A percentile compares a stretch with the other conserved stretches of the same genome.
These are phyloP conservation scores for Drosophila obscura DNA, from an alignment of 1,140 invertebrate genomes.

Conservation along the genomic window DNA sequence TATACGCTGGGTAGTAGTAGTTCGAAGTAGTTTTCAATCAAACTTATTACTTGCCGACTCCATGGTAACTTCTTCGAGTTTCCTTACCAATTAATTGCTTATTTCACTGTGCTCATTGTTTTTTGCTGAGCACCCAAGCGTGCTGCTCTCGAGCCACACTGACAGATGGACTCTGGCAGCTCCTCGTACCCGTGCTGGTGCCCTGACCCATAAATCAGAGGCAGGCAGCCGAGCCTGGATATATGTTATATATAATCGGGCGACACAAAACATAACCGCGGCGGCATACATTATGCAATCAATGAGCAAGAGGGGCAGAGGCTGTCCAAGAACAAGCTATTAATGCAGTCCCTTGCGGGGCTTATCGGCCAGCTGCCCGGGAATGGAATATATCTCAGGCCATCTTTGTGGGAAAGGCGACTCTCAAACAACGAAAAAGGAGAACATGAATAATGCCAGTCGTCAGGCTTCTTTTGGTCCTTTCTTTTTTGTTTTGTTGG, in stretches of 20 bases:
- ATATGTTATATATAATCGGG: slow-evolving; percentile 13
- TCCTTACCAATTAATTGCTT: no score
- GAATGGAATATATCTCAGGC: slow-evolving; percentile 37
- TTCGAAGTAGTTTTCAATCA: no score
- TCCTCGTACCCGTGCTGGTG: not conserved
- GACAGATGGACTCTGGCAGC: slow-evolving; percentile 1
- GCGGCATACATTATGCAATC: slow-evolving; percentile 33
- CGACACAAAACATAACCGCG: slow-evolving; percentile 4
- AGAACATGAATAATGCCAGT: slow-evolving; percentile 50
- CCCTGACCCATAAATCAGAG: slow-evolving; percentile 32
- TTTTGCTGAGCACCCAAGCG: not conserved
- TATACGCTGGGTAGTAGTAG: no score
- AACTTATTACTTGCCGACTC: no score
- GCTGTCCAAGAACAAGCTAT: slow-evolving; percentile 30
- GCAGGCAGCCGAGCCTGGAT: slow-evolving; percentile 6
- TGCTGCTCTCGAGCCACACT: not conserved
- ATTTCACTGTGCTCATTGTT: no score
- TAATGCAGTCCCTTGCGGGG: slow-evolving; percentile 49
- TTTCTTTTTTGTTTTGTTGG: slow-evolving; percentile 25
- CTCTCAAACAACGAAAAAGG: slow-evolving; percentile 26
- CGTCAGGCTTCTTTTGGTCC: slow-evolving; percentile 24
- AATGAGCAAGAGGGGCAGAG: slow-evolving; percentile 21
- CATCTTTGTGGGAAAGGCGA: slow-evolving; percentile 14
- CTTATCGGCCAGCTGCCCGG: slow-evolving; percentile 32
- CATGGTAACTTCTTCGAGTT: no score